Evolutionary conservation across 2,113 vertebrate genomes (phyloP).

Genomic region (Lepisosteus oculatus): DNA sequence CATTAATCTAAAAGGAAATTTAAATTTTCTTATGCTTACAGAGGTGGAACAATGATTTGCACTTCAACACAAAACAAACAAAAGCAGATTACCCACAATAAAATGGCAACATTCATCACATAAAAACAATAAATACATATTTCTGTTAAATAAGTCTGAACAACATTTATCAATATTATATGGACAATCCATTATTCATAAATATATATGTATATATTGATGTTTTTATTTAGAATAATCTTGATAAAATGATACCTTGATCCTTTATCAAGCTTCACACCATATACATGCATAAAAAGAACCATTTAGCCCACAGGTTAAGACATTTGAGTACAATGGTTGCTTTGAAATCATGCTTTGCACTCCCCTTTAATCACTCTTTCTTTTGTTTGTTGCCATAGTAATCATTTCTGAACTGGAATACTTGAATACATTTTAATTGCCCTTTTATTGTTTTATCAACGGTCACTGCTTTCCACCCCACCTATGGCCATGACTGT

Average conservation of each 20-base stretch:
- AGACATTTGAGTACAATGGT: constrained; percentile 10
- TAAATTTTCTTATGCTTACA: no score
- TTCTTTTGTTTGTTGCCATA: constrained; percentile 30
- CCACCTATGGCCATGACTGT: constrained; percentile 13
- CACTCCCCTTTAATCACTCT: constrained; percentile 19
- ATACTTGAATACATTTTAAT: constrained; percentile 23
- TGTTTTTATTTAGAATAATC: no score
- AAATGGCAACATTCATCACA: no score
- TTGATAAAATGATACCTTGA: neutral
- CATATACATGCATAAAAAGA: neutral
- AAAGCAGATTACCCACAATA: no score
- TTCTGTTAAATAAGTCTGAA: no score
- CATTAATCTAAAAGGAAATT: no score
- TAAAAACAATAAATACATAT: no score
- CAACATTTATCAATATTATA: no score
- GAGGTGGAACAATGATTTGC: no score
- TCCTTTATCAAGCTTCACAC: neutral
- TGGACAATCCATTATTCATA: no score
- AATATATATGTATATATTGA: no score
- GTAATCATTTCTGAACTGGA: constrained; percentile 20
- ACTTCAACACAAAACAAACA: no score
- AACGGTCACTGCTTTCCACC: constrained; percentile 8
- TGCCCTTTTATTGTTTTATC: constrained; percentile 14
- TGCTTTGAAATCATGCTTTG: constrained; percentile 20
- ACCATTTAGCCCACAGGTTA: constrained; percentile 2